phyloP scores from a whole-genome alignment of 2,888 invertebrate genomes.

The Liopterus haemorrhoidalis region DNA sequence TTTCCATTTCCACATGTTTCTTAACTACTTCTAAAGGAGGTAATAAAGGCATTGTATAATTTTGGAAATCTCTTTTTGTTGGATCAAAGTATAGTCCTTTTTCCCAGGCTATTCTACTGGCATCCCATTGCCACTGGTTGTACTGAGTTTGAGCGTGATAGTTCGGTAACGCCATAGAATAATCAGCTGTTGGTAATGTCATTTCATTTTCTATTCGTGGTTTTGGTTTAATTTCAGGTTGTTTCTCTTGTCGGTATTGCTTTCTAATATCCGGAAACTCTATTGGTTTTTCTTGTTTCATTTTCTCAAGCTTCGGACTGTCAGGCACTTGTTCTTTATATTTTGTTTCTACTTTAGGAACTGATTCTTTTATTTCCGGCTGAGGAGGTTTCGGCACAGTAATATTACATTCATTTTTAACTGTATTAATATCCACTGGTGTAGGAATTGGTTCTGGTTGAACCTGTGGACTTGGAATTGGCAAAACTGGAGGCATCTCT shows the following conservation, averaged over 20 bases:
- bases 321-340: constrained; percentile 37
- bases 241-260: constrained; percentile 34
- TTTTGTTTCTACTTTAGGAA: constrained; percentile 11
- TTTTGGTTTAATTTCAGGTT: constrained; percentile 35
- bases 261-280: constrained; percentile 28
- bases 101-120: constrained; percentile 53
- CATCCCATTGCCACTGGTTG: constrained; percentile 59
- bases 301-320: constrained; percentile 45
- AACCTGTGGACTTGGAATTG: constrained; percentile 13
- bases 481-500: constrained; percentile 12
- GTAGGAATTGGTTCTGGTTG: constrained; percentile 20
- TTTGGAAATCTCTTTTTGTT: constrained; percentile 42
- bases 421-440: constrained; percentile 28
- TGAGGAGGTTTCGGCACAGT: constrained; percentile 13
- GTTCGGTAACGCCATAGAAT: constrained; percentile 50
- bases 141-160: constrained; percentile 51
- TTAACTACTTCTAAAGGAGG: constrained; percentile 42
- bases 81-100: constrained; percentile 55
- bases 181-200: constrained; percentile 55
- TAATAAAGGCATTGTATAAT: constrained; percentile 41
- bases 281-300: constrained; percentile 31
- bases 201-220: constrained; percentile 46
- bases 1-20: constrained; percentile 31
- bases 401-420: constrained; percentile 16
- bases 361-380: neutral